A percentile compares a stretch with the other conserved stretches of the same genome.
These are phyloP conservation scores for Acronicta psi DNA, from an alignment of 2,888 invertebrate species.

Conservation along the genomic window DNA sequence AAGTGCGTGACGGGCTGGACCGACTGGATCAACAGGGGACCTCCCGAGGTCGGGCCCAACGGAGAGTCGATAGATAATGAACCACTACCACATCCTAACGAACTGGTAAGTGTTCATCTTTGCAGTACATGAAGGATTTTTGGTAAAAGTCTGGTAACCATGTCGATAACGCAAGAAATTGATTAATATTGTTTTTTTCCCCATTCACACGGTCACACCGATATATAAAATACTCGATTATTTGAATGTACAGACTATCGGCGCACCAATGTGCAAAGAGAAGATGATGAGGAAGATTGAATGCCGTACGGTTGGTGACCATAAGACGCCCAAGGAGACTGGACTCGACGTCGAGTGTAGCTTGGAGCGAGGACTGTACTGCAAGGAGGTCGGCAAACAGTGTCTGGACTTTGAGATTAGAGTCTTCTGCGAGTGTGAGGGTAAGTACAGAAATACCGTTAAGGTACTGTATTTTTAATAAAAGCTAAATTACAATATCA, in stretches of 20 bases:
- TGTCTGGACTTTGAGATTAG: constrained; percentile 96
- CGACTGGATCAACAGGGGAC: constrained; percentile 92
- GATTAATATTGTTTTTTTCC: too few relatives aligned
- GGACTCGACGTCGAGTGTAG: constrained; percentile 94
- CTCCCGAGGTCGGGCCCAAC: constrained; percentile 66
- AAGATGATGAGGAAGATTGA: constrained; percentile 92
- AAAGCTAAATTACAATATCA: too few relatives aligned
- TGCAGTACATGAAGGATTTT: too few relatives aligned
- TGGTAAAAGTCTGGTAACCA: too few relatives aligned
- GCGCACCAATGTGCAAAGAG: constrained; percentile 88
- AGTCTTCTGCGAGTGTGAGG: constrained; percentile 90
- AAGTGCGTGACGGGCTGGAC: constrained; percentile 93
- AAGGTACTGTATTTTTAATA: background rate
- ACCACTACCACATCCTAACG: constrained; percentile 86
- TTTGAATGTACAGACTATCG: constrained; percentile 67
- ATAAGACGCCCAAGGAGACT: constrained; percentile 91
- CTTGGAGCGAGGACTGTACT: constrained; percentile 92
- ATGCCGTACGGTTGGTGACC: constrained; percentile 92
- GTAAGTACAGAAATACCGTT: constrained; percentile 42
- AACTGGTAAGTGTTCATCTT: constrained; percentile 88
- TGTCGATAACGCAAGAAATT: too few relatives aligned
- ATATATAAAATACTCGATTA: too few relatives aligned
- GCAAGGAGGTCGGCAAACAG: constrained; percentile 82
- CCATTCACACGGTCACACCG: too few relatives aligned
- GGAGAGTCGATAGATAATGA: constrained; percentile 83